Conservation (phyloP, 2,797 vertebrate genomes). For the Lindbergichthys nudifrons region DNA sequence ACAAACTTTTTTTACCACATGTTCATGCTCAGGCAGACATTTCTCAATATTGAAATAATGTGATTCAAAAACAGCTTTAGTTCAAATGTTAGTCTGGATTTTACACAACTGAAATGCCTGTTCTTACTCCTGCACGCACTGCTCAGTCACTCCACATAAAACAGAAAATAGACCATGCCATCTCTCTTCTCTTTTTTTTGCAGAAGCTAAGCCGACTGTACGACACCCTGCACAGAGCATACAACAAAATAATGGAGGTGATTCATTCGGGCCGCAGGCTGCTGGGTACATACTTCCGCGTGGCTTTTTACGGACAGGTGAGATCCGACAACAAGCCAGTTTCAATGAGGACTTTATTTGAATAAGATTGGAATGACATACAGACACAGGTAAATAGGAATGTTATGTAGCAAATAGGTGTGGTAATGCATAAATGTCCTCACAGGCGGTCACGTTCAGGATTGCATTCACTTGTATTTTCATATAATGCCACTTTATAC, state of each 20-base stretch:
- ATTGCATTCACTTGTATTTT: no score
- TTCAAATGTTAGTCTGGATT: background rate
- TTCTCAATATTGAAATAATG: background rate
- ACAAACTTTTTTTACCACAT: background rate
- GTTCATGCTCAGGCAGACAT: background rate
- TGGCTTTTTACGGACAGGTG: slow-evolving; percentile 98
- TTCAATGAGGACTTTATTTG: background rate
- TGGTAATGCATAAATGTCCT: background rate
- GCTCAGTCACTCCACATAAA: background rate
- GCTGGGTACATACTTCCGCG: slow-evolving; percentile 96
- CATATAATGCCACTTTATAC: no score
- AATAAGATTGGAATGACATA: background rate
- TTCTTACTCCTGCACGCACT: background rate
- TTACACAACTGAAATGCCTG: background rate
- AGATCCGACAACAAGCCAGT: background rate
- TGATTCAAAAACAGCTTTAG: background rate
- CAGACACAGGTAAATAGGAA: background rate
- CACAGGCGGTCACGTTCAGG: no score
- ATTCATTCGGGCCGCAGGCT: slow-evolving; percentile 92
- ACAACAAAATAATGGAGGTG: slow-evolving; percentile 95
- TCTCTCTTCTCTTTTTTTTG: background rate
- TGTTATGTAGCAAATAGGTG: no score
- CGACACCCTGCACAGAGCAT: slow-evolving; percentile 93
- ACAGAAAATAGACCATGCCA: background rate
- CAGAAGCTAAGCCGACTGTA: slow-evolving; percentile 96